Evolutionary conservation across 37 sponge, comb jelly and placozoan genomes (phyloP).

Genomic region (Chondrilla cf. caribensis): DNA sequence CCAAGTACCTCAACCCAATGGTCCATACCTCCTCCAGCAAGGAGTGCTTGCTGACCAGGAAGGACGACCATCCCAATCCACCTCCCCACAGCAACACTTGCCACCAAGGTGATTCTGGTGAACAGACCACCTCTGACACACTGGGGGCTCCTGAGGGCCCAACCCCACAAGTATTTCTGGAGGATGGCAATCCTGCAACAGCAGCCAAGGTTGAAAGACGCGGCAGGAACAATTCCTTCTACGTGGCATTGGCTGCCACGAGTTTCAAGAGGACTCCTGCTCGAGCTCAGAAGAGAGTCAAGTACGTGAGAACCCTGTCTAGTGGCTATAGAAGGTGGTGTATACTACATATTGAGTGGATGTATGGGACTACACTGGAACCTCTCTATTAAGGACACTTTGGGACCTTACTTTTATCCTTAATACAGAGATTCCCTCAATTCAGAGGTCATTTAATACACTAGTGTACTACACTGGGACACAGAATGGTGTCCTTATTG

Average conservation of each 20-base stretch:
- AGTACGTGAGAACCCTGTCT: background rate
- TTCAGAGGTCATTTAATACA: no score
- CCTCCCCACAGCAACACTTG: background rate
- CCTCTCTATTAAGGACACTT: no score
- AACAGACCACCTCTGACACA: background rate
- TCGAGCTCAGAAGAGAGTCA: background rate
- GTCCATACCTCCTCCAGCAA: constrained; percentile 63
- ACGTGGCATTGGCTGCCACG: constrained; percentile 22
- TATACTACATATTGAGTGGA: no score
- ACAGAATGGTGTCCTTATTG: no score
- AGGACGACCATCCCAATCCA: background rate
- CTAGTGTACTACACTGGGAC: no score
- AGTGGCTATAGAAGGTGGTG: no score
- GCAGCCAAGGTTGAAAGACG: background rate
- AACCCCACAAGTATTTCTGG: background rate
- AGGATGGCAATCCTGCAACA: background rate
- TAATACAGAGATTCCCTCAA: no score
- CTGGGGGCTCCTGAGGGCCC: background rate
- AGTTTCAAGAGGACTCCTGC: constrained; percentile 25
- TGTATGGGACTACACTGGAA: no score
- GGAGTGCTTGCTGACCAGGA: constrained; percentile 24
- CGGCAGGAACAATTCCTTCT: constrained; percentile 8
- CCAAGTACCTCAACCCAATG: constrained; percentile 41
- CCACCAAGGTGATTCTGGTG: background rate
- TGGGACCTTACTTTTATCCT: no score